phyloP scores from a whole-genome alignment of 1,140 invertebrate species.

The Solenopsis fugax region DNA sequence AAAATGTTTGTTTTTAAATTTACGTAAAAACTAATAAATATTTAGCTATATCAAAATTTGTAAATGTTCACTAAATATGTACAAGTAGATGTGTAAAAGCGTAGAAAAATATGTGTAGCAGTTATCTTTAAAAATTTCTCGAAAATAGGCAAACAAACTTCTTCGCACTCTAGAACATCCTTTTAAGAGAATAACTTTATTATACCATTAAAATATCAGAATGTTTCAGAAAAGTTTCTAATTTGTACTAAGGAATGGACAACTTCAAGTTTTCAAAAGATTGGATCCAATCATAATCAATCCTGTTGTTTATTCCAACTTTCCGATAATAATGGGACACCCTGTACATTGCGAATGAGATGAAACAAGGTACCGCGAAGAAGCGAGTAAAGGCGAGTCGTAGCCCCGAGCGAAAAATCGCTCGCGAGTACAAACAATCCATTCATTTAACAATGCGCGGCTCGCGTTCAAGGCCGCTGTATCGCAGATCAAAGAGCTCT shows the following conservation, averaged over 20 bases:
- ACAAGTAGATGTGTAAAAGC: no score
- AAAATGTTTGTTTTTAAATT: no score
- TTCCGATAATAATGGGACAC: background rate
- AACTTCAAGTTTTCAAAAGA: background rate
- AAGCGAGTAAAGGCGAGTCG: conserved; percentile 59
- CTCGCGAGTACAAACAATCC: conserved; percentile 57
- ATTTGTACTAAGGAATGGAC: background rate
- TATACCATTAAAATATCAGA: background rate
- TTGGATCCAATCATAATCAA: background rate
- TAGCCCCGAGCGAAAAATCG: conserved; percentile 59
- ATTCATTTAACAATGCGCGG: conserved; percentile 59
- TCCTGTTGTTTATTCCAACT: background rate
- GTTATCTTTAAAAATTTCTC: no score
- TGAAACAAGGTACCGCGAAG: conserved; percentile 75
- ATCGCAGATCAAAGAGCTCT: conserved; percentile 51
- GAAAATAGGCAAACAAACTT: no score
- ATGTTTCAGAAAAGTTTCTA: background rate
- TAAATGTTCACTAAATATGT: no score
- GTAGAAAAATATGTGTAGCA: no score
- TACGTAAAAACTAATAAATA: no score
- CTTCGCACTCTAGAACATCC: no score
- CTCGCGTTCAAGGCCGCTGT: conserved; percentile 42
- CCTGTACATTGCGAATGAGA: conserved; percentile 77
- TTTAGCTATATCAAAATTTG: no score
- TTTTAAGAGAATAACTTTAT: background rate